Evolutionary conservation across 1,140 invertebrate species (phyloP).

Genomic region (Orchesella cincta): DNA sequence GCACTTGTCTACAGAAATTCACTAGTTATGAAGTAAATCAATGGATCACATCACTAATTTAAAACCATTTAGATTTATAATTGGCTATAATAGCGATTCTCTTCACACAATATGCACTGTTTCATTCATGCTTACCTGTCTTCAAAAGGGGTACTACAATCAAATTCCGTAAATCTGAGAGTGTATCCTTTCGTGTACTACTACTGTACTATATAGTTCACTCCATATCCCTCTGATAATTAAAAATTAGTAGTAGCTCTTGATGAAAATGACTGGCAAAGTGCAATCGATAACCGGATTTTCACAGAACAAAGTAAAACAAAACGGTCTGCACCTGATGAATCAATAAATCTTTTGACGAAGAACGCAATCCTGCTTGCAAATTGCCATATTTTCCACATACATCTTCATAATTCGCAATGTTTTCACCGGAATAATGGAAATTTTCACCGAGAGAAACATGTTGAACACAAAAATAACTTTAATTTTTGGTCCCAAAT

Average conservation of each 20-base stretch:
- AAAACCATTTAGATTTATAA: not conserved
- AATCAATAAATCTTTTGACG: not conserved
- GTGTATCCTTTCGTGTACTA: no score
- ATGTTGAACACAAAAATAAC: not conserved
- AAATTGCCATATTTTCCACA: not conserved
- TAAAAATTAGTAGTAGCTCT: no score
- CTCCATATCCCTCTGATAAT: no score
- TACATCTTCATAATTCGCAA: not conserved
- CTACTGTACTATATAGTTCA: no score
- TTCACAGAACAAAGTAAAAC: no score
- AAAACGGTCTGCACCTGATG: not conserved
- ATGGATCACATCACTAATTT: not conserved
- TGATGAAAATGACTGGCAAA: no score
- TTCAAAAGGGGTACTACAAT: no score
- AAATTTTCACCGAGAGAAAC: not conserved
- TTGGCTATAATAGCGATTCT: no score
- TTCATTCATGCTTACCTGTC: not conserved
- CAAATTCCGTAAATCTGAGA: no score
- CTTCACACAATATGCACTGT: not conserved
- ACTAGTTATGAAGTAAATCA: not conserved
- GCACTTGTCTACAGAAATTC: not conserved
- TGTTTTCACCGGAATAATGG: not conserved
- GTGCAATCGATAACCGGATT: no score
- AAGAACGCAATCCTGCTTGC: not conserved
- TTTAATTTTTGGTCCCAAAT: not conserved